These are phyloP conservation scores for Ailurus styani DNA, from an alignment of 2,113 vertebrate species.

Conservation along the genomic window DNA sequence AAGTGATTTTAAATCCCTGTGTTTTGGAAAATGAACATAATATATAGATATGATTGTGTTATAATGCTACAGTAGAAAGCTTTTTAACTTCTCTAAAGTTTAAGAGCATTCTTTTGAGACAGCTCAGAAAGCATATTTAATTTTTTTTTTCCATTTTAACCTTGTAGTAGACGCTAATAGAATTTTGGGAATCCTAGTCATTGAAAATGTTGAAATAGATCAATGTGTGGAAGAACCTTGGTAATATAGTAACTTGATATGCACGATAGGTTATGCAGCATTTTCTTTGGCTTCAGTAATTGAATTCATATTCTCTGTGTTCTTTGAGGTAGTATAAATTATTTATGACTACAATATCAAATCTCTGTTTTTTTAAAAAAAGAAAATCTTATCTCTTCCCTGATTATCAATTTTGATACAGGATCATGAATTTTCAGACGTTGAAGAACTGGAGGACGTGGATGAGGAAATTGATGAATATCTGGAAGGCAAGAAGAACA, in stretches of 20 bases:
- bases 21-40: conserved; percentile 42
- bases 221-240: background rate
- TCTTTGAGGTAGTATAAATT: conserved; percentile 17
- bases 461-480: background rate
- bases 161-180: background rate
- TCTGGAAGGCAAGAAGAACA: background rate
- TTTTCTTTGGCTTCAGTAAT: conserved; percentile 18
- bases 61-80: background rate
- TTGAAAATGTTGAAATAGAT: conserved; percentile 24
- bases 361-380: background rate
- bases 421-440: conserved; percentile 60
- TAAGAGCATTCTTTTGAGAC: conserved; percentile 37
- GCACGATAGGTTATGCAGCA: background rate
- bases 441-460: conserved; percentile 37
- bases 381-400: conserved; percentile 8
- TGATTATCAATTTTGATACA: conserved; percentile 69
- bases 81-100: conserved; percentile 36
- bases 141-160: conserved; percentile 11
- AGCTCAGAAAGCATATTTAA: conserved; percentile 23
- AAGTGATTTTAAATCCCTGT: conserved; percentile 32
- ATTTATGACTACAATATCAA: background rate
- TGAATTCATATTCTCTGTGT: conserved; percentile 14
- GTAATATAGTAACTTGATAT: background rate
- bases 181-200: conserved; percentile 22
- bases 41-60: conserved; percentile 5